Conservation (phyloP, 2,113 vertebrate species). For the Cyprinodon tularosa region DNA sequence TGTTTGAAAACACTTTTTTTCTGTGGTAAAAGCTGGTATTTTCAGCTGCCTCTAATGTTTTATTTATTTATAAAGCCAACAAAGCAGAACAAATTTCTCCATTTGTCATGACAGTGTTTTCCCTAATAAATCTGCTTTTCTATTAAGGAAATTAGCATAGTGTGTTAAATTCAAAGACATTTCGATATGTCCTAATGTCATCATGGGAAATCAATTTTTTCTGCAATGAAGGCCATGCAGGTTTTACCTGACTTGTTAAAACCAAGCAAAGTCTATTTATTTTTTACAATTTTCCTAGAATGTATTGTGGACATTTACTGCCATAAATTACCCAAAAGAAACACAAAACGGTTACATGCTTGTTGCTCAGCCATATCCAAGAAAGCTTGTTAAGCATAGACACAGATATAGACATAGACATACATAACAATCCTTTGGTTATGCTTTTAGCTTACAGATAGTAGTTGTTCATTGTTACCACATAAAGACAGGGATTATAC, state of each 20-base stretch:
- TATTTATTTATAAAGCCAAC: background rate
- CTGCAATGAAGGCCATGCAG: background rate
- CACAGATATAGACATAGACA: no score
- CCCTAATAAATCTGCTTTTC: background rate
- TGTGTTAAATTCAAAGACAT: conserved; percentile 6
- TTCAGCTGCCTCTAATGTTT: background rate
- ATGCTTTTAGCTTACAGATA: conserved; percentile 47
- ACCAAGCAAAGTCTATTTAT: background rate
- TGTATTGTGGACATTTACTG: background rate
- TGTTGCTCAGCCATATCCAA: conserved; percentile 4
- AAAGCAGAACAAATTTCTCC: background rate
- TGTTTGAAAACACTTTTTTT: no score
- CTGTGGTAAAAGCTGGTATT: background rate
- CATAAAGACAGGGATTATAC: conserved; percentile 67
- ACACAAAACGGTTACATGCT: background rate
- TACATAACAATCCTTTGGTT: conserved; percentile 52
- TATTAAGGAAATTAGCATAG: background rate
- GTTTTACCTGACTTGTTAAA: background rate
- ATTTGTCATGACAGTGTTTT: background rate
- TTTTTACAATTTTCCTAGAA: background rate
- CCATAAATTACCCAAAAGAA: background rate
- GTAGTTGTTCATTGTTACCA: conserved; percentile 62
- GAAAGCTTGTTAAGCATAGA: conserved; percentile 53
- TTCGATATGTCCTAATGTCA: background rate
- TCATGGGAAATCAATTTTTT: background rate